These are phyloP conservation scores for Aporrectodea caliginosa DNA, from an alignment of 1,140 invertebrate species.

Conservation along the genomic window DNA sequence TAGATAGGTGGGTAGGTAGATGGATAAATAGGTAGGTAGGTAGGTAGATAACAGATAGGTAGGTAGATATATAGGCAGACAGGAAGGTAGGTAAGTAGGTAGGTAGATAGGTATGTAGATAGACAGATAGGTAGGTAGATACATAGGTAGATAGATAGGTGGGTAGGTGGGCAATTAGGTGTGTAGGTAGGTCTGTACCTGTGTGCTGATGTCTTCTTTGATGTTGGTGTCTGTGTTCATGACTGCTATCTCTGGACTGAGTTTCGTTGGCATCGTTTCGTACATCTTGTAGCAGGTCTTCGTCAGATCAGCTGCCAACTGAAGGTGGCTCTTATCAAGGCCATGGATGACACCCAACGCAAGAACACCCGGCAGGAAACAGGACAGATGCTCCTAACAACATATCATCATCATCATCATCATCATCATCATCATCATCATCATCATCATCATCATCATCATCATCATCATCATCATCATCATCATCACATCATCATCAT, in stretches of 20 bases:
- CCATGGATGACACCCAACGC: slow-evolving; percentile 80
- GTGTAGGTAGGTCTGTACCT: slow-evolving; percentile 44
- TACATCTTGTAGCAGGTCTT: slow-evolving; percentile 91
- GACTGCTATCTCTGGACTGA: slow-evolving; percentile 92
- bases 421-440: background rate
- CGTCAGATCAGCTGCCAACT: slow-evolving; percentile 77
- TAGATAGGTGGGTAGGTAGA: too few relatives aligned
- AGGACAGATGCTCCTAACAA: slow-evolving; percentile 80
- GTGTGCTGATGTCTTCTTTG: slow-evolving; percentile 57
- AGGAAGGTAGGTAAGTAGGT: too few relatives aligned
- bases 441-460: background rate
- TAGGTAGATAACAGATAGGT: too few relatives aligned
- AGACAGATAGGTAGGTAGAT: too few relatives aligned
- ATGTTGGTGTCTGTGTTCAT: slow-evolving; percentile 73
- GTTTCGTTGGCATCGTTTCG: slow-evolving; percentile 72
- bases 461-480: slow-evolving; percentile 4
- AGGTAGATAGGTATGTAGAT: too few relatives aligned
- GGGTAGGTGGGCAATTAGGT: too few relatives aligned
- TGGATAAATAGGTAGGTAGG: too few relatives aligned
- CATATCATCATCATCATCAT: slow-evolving; percentile 60
- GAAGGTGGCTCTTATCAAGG: slow-evolving; percentile 74
- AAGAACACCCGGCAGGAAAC: slow-evolving; percentile 86
- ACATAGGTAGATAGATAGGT: too few relatives aligned
- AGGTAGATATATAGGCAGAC: too few relatives aligned
- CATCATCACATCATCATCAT: slow-evolving; percentile 2